Evolutionary conservation across 2,888 invertebrate genomes (phyloP).

Genomic region (Pyrrhia umbra): DNA sequence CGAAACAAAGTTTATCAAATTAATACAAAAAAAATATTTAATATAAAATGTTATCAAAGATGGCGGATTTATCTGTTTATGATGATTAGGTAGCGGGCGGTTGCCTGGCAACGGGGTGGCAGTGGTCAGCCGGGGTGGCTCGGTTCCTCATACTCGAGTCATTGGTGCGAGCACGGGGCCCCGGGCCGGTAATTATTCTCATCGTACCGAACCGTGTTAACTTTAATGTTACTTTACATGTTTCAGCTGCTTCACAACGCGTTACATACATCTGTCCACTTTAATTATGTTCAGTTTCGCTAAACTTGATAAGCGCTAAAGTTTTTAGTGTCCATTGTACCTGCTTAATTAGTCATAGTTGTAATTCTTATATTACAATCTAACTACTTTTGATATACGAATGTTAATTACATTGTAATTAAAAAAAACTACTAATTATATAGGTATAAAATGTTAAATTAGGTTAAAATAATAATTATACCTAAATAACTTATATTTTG

Average conservation of each 20-base stretch:
- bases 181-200: slow-evolving; percentile 86
- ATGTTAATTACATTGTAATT: too few species aligned
- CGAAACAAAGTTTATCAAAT: not conserved
- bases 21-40: slow-evolving; percentile 58
- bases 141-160: slow-evolving; percentile 86
- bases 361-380: too few species aligned
- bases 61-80: slow-evolving; percentile 86
- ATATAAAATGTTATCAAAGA: slow-evolving; percentile 75
- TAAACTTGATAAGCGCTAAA: slow-evolving; percentile 55
- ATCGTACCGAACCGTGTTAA: slow-evolving; percentile 81
- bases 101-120: slow-evolving; percentile 87
- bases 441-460: too few species aligned
- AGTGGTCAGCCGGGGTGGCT: slow-evolving; percentile 81
- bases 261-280: slow-evolving; percentile 59
- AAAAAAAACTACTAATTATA: too few species aligned
- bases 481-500: too few species aligned
- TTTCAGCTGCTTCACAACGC: slow-evolving; percentile 62
- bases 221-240: slow-evolving; percentile 82
- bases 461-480: too few species aligned
- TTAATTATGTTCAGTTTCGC: slow-evolving; percentile 61
- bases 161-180: slow-evolving; percentile 74
- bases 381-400: too few species aligned
- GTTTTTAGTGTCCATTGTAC: slow-evolving; percentile 48
- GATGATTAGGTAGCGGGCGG: slow-evolving; percentile 87
- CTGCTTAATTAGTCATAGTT: slow-evolving; percentile 43